Evolutionary conservation across 1,140 invertebrate species (phyloP).

Genomic region (Drosophila repleta): DNA sequence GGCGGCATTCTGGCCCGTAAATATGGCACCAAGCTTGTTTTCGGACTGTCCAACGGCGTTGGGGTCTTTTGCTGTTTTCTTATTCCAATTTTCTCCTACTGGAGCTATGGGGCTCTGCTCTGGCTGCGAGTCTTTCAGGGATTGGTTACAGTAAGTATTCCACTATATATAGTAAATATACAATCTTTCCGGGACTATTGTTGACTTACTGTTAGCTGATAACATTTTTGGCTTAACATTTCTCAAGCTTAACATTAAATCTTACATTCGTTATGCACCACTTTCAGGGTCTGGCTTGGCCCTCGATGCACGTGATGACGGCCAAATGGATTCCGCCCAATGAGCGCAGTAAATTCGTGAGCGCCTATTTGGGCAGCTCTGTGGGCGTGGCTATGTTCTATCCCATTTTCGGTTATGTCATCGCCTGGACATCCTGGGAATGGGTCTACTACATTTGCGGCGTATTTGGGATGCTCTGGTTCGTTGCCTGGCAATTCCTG

Average conservation of each 20-base stretch:
- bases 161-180: slow-evolving; percentile 3
- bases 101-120: slow-evolving; percentile 87
- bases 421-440: slow-evolving; percentile 88
- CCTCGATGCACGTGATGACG: slow-evolving; percentile 90
- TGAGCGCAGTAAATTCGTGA: slow-evolving; percentile 90
- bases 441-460: slow-evolving; percentile 90
- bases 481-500: slow-evolving; percentile 86
- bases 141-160: slow-evolving; percentile 87
- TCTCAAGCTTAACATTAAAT: background rate
- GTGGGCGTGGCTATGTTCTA: slow-evolving; percentile 89
- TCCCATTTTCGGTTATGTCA: slow-evolving; percentile 88
- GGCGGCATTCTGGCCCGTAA: slow-evolving; percentile 89
- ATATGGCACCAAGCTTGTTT: slow-evolving; percentile 89
- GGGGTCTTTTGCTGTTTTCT: slow-evolving; percentile 89
- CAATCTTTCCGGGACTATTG: too few relatives aligned
- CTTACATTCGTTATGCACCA: background rate
- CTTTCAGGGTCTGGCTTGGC: slow-evolving; percentile 91
- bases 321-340: slow-evolving; percentile 93
- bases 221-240: too few relatives aligned
- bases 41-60: slow-evolving; percentile 88
- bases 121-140: slow-evolving; percentile 89
- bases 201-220: too few relatives aligned
- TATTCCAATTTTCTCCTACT: slow-evolving; percentile 87
- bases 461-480: slow-evolving; percentile 88
- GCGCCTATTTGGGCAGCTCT: slow-evolving; percentile 88